Evolutionary conservation across 1,140 invertebrate genomes (phyloP).

Genomic region (Brachystomella parvula): DNA sequence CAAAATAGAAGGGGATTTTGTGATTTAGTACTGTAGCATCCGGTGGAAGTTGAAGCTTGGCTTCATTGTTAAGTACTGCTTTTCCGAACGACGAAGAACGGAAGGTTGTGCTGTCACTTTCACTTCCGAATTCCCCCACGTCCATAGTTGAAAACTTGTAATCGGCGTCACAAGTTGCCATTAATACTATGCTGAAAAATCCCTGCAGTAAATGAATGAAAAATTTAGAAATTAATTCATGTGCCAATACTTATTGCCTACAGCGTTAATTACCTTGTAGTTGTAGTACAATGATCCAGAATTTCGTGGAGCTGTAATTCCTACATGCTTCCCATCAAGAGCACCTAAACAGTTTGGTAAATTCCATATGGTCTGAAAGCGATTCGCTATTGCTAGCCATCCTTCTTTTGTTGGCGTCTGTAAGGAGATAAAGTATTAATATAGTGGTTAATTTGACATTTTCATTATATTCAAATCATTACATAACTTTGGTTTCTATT

Average conservation of each 20-base stretch:
- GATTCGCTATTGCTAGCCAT: constrained; percentile 39
- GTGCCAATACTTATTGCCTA: too few relatives aligned
- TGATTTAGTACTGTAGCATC: constrained; percentile 29
- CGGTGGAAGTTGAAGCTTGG: constrained; percentile 22
- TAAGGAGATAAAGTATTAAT: too few relatives aligned
- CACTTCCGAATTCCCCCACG: constrained; percentile 36
- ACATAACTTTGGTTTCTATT: constrained; percentile 23
- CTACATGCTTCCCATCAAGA: constrained; percentile 43
- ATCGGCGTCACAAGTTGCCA: constrained; percentile 25
- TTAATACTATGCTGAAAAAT: constrained; percentile 36
- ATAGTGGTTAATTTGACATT: too few relatives aligned
- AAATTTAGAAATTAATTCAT: constrained; percentile 26
- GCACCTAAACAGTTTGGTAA: constrained; percentile 41
- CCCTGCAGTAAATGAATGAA: constrained; percentile 26
- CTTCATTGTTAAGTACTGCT: constrained; percentile 11
- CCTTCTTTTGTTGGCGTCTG: constrained; percentile 18
- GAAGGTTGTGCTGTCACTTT: constrained; percentile 35
- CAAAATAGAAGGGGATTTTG: constrained; percentile 33
- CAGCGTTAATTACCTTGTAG: too few relatives aligned
- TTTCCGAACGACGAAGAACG: constrained; percentile 24
- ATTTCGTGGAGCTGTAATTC: constrained; percentile 32
- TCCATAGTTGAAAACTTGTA: constrained; percentile 37
- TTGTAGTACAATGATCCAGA: constrained; percentile 44
- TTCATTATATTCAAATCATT: constrained; percentile 11
- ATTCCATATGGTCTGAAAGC: constrained; percentile 40